These are phyloP conservation scores for Cydia fagiglandana DNA, from an alignment of 1,140 invertebrate genomes.

Conservation along the genomic window DNA sequence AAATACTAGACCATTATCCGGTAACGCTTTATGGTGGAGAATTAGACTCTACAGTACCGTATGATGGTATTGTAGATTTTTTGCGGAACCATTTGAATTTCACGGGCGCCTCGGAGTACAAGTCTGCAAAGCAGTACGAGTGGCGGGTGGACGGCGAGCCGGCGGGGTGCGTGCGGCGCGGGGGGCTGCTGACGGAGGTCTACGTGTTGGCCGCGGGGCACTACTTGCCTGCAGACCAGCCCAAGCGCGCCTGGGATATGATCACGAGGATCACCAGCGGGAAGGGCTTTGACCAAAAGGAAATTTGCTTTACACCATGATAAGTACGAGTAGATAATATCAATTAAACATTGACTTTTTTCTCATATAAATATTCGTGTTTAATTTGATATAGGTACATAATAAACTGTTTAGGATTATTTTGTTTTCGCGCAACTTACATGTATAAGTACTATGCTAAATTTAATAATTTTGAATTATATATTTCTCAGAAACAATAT, in stretches of 20 bases:
- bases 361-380: too few relatives aligned
- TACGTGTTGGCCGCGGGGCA: not conserved
- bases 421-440: too few relatives aligned
- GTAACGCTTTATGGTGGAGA: not conserved
- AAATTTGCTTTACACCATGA: too few relatives aligned
- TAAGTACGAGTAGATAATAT: too few relatives aligned
- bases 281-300: not conserved
- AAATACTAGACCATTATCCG: not conserved
- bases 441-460: too few relatives aligned
- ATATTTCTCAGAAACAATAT: too few relatives aligned
- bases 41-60: not conserved
- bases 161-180: constrained; percentile 16
- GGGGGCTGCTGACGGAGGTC: not conserved
- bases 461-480: too few relatives aligned
- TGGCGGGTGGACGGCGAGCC: not conserved
- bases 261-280: not conserved
- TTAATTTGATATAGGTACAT: too few relatives aligned
- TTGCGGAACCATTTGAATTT: not conserved
- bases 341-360: too few relatives aligned
- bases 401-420: too few relatives aligned
- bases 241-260: not conserved
- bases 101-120: not conserved
- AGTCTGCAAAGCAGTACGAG: constrained; percentile 2
- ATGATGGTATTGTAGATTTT: constrained; percentile 71
- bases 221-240: not conserved